phyloP scores from a whole-genome alignment of 1,140 invertebrate genomes.

The Cyrtorhinus lividipennis region DNA sequence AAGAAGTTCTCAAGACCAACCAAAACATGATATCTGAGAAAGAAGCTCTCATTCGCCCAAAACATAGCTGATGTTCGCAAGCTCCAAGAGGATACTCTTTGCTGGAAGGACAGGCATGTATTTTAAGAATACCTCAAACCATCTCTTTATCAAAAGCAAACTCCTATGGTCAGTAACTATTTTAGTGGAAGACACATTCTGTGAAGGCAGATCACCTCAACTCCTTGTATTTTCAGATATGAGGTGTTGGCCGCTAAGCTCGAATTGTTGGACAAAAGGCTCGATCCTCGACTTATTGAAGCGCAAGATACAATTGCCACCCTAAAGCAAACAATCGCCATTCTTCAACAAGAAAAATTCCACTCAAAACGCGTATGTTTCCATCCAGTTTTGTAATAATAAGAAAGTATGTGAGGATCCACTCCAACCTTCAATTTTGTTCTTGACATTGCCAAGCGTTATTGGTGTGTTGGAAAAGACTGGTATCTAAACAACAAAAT shows the following conservation, averaged over 20 bases:
- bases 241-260: constrained; percentile 22
- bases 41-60: constrained; percentile 22
- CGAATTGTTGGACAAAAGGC: constrained; percentile 20
- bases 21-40: constrained; percentile 20
- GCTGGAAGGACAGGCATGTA: constrained; percentile 23
- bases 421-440: too few relatives aligned
- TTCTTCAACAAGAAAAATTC: constrained; percentile 20
- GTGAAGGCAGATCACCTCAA: too few relatives aligned
- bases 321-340: constrained; percentile 20
- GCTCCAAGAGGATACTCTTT: constrained; percentile 24
- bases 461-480: too few relatives aligned
- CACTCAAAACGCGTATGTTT: background rate
- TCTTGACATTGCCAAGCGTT: too few relatives aligned
- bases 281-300: constrained; percentile 22
- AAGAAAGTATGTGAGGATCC: too few relatives aligned
- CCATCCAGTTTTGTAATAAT: too few relatives aligned
- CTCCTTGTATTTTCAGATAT: constrained; percentile 18
- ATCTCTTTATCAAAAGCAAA: too few relatives aligned
- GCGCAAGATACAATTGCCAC: constrained; percentile 21
- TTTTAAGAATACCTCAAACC: background rate
- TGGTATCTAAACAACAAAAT: too few relatives aligned
- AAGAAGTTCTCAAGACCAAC: constrained; percentile 21
- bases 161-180: background rate
- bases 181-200: background rate
- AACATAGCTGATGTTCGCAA: constrained; percentile 24